Percentiles rank a stretch among this genome's conserved stretches.
Conservation (phyloP, 2,797 vertebrate species). For the Notamacropus eugenii region DNA sequence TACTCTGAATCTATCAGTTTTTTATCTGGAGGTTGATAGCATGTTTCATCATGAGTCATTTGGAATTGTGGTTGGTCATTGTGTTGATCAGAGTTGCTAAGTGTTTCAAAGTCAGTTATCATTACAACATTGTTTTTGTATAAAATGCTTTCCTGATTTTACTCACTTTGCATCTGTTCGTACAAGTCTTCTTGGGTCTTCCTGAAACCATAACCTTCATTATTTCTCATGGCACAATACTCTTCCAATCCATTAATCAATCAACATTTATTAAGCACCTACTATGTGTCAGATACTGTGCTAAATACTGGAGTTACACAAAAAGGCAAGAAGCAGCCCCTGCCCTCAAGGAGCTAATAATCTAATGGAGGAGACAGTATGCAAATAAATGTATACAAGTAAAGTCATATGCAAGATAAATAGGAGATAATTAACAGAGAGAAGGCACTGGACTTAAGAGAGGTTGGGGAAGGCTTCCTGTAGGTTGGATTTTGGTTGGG, state of each 20-base stretch:
- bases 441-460: neutral
- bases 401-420: neutral
- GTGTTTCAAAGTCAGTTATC: neutral
- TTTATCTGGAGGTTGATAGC: neutral
- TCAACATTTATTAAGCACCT: neutral
- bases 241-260: neutral
- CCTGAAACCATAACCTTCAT: neutral
- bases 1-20: neutral
- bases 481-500: neutral
- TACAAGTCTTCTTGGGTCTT: neutral
- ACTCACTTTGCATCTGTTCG: neutral
- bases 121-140: neutral
- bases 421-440: neutral
- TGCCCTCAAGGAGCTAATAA: neutral
- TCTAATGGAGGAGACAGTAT: neutral
- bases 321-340: neutral
- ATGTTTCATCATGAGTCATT: neutral
- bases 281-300: neutral
- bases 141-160: neutral
- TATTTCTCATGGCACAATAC: neutral
- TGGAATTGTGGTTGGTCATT: neutral
- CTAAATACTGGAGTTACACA: neutral
- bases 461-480: neutral
- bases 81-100: neutral
- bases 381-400: neutral